Base-by-base conservation (phyloP, 1,140 invertebrate genomes). In the Leptinotarsa lineolata region DNA sequence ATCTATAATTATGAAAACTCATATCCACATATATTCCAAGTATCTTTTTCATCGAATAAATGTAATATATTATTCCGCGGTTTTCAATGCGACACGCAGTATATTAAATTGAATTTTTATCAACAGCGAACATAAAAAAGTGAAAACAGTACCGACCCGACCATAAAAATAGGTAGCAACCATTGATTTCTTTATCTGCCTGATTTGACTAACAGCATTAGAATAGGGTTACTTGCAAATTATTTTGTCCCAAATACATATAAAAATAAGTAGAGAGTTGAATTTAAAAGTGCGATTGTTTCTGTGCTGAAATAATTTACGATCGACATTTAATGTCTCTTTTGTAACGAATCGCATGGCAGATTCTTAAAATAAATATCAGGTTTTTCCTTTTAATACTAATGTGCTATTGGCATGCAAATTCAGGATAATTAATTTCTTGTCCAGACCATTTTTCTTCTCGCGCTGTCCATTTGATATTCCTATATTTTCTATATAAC, bases 211-310 rank as follows among this genome's bases (percentile, higher is more conserved):
- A 63, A 63, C 60, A 63, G 60, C 22, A 63, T 63, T 63, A 63
- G 60, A 63, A 63, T 63, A 63, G 60, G 60, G 60, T 63, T 63
- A 63, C 60, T 63, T 63, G 60, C 60, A 63, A 63, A 63, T 63
- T 24, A 20, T 63, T 39, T 63, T 63, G 60, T 22, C 60, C 60
- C 60, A 63, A 63, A 63, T 63, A 63, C 60, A 63, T 63, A 63
- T 22, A 63, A 63, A 63, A 63, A 63, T 63, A 24, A 63, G 60
- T 63, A 54, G 60, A 63, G 60, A 63, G 60, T 24, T 63, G 60
- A 63, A 21, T 63, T 63, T 24, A 13, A 16, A 54, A 54, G n/a
- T 8, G 15, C 48, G 48, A 54, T 54, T 54, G 48, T 54, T 54
- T 54, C 48, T 54, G 15, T 54, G 48, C 15, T 54, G 16, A 54